These are phyloP conservation scores for Eustalomyia histrio DNA, from an alignment of 2,888 invertebrate genomes.

Conservation along the genomic window DNA sequence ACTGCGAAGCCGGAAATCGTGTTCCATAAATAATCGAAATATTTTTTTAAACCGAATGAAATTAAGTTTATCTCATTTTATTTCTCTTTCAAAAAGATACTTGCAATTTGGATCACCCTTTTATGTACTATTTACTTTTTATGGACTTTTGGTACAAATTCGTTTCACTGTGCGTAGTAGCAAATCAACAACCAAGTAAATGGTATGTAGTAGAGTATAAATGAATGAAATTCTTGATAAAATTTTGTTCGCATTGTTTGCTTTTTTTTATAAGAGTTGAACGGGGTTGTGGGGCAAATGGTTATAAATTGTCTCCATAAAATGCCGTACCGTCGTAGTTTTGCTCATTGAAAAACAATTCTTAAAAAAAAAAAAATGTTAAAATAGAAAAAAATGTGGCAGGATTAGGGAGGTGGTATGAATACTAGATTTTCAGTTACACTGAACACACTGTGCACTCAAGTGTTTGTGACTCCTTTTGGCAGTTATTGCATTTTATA, in stretches of 20 bases:
- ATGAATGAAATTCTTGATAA: conserved; percentile 50
- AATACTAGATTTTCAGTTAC: conserved; percentile 41
- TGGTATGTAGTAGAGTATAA: conserved; percentile 29
- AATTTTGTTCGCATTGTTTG: conserved; percentile 17
- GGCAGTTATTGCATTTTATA: conserved; percentile 67
- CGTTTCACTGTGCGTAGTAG: background rate
- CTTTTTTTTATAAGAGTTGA: background rate
- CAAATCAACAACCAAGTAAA: background rate
- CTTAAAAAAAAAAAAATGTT: conserved; percentile 12
- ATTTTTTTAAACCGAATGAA: no score
- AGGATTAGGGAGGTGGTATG: background rate
- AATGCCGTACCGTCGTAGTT: conserved; percentile 32
- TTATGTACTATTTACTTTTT: no score
- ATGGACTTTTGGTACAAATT: background rate
- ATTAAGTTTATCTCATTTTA: no score
- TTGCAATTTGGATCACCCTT: no score
- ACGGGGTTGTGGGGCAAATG: background rate
- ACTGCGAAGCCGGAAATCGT: no score
- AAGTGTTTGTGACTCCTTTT: conserved; percentile 59
- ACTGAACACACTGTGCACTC: conserved; percentile 45
- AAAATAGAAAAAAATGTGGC: background rate
- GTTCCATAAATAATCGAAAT: no score
- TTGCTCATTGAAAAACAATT: conserved; percentile 43
- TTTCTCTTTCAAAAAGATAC: no score
- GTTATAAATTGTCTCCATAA: conserved; percentile 53